These are phyloP conservation scores for Drosophila rellima DNA, from an alignment of 2,888 invertebrate genomes.

Conservation along the genomic window DNA sequence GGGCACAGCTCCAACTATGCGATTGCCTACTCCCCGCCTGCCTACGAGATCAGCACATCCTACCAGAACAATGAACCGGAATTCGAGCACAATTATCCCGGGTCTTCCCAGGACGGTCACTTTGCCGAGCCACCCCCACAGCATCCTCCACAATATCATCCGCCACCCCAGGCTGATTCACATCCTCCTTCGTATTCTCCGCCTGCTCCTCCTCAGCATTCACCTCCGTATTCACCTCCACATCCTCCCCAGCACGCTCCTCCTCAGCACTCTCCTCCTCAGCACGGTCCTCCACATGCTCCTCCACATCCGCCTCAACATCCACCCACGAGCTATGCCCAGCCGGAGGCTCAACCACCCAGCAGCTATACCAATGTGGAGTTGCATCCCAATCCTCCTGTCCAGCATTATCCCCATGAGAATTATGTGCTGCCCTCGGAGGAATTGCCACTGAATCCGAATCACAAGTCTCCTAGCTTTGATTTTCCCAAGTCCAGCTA, in stretches of 20 bases:
- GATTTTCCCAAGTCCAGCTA: constrained; percentile 85
- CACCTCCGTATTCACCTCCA: constrained; percentile 15
- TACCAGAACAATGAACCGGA: constrained; percentile 53
- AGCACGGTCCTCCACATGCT: neutral
- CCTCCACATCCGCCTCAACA: neutral
- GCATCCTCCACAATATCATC: constrained; percentile 19
- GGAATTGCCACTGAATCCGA: constrained; percentile 82
- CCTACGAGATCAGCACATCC: constrained; percentile 78
- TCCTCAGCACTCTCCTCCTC: neutral
- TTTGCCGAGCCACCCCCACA: constrained; percentile 25
- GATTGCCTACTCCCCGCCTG: constrained; percentile 80
- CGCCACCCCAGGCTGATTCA: too few relatives aligned
- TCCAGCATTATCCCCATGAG: constrained; percentile 51
- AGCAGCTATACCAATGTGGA: constrained; percentile 17
- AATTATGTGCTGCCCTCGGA: constrained; percentile 76
- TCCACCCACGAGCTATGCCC: constrained; percentile 13
- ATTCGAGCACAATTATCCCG: constrained; percentile 45
- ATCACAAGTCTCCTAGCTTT: constrained; percentile 82
- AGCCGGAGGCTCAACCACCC: constrained; percentile 46
- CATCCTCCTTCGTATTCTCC: constrained; percentile 14
- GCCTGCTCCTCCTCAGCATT: constrained; percentile 12
- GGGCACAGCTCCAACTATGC: constrained; percentile 64
- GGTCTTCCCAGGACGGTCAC: constrained; percentile 45
- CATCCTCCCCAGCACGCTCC: neutral
- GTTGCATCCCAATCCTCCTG: constrained; percentile 25